A percentile compares a stretch with the other conserved stretches of the same genome.
phyloP scores from a whole-genome alignment of 2,888 invertebrate genomes.

The Apamea sordens region DNA sequence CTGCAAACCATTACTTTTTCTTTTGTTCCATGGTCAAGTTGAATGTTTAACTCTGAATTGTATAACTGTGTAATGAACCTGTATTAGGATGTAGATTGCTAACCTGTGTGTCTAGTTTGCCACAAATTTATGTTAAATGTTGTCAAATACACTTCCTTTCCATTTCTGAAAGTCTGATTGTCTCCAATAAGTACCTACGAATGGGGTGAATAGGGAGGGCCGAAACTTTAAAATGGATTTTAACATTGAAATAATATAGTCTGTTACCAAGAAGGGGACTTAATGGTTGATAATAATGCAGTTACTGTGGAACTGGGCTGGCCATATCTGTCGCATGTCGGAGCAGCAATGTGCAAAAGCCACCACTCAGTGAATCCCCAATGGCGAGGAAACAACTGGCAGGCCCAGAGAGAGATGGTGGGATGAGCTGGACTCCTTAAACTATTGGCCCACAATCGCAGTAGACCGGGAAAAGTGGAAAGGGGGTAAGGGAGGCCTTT shows the following conservation, averaged over 20 bases:
- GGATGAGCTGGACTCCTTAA: no score
- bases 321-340: no score
- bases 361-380: no score
- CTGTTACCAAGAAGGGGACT: not conserved
- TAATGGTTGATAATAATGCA: no score
- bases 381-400: no score
- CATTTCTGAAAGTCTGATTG: not conserved
- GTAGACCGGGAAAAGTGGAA: no score
- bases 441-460: no score
- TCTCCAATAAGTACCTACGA: not conserved
- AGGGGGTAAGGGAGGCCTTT: no score
- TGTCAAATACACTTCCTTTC: not conserved
- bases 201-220: not conserved
- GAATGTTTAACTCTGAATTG: not conserved
- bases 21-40: not conserved
- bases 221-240: not conserved
- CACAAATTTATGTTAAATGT: slow-evolving; percentile 9
- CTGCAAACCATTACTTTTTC: not conserved
- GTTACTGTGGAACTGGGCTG: no score
- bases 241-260: not conserved
- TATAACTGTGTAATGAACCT: not conserved
- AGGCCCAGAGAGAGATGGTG: no score
- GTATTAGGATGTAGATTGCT: not conserved
- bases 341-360: no score
- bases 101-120: not conserved